Percentiles rank a stretch among this genome's conserved stretches.
phyloP scores from a whole-genome alignment of 2,113 vertebrate genomes.

The Ammodramus savannarum region DNA sequence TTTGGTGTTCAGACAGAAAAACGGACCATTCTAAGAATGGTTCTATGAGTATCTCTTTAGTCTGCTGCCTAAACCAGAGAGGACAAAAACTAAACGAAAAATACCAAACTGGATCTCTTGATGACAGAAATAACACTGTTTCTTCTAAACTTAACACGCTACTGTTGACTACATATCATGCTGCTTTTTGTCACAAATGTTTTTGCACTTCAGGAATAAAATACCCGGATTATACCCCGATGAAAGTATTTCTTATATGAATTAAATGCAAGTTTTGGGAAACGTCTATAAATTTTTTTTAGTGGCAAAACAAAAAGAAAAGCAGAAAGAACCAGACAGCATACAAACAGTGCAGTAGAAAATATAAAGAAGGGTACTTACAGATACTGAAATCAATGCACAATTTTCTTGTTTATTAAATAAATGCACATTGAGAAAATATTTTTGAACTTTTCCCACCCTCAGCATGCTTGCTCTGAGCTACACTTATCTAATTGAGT shows the following conservation, averaged over 20 bases:
- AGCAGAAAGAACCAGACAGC: background rate
- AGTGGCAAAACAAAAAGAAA: background rate
- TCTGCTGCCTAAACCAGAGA: constrained; percentile 64
- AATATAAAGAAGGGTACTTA: background rate
- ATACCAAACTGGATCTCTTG: constrained; percentile 53
- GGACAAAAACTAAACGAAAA: constrained; percentile 65
- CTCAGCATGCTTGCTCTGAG: background rate
- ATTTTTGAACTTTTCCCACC: background rate
- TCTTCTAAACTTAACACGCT: constrained; percentile 27
- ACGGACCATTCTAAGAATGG: constrained; percentile 59
- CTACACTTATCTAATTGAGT: background rate
- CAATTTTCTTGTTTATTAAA: background rate
- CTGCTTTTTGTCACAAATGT: background rate
- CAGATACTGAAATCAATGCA: background rate
- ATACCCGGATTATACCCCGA: background rate
- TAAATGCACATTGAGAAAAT: background rate
- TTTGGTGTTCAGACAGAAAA: constrained; percentile 71
- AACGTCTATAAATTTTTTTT: background rate
- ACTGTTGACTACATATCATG: background rate
- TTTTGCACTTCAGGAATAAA: constrained; percentile 6
- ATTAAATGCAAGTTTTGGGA: background rate
- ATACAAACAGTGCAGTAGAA: background rate
- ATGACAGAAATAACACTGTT: constrained; percentile 48
- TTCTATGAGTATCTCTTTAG: constrained; percentile 77
- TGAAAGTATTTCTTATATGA: background rate